Percentiles rank a stretch among this genome's conserved stretches.
These are phyloP conservation scores for Aplocera efformata DNA, from an alignment of 2,888 invertebrate genomes.

Conservation along the genomic window DNA sequence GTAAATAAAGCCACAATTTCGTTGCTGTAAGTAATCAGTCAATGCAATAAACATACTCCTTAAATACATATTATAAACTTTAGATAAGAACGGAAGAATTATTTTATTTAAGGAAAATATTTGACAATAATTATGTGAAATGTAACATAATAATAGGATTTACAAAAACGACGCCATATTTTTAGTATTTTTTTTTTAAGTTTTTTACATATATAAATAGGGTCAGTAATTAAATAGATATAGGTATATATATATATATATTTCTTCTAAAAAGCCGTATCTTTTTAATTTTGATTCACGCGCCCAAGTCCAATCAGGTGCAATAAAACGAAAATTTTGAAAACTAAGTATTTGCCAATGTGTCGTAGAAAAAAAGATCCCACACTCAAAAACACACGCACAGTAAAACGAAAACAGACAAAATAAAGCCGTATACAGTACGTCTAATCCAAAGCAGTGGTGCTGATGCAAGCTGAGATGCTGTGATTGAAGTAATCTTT, in stretches of 20 bases:
- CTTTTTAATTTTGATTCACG: slow-evolving; percentile 19
- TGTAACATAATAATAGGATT: too few relatives aligned
- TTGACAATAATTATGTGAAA: too few relatives aligned
- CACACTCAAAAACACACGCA: slow-evolving; percentile 21
- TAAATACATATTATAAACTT: not conserved
- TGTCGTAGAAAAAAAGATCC: slow-evolving; percentile 14
- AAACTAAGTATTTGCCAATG: slow-evolving; percentile 14
- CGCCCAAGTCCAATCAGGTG: slow-evolving; percentile 33
- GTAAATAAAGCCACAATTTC: slow-evolving; percentile 31
- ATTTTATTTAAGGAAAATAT: too few relatives aligned
- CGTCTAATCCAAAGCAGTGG: slow-evolving; percentile 53
- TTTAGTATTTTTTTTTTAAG: too few relatives aligned
- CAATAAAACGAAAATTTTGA: slow-evolving; percentile 22
- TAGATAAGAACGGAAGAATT: not conserved
- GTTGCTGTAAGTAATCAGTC: slow-evolving; percentile 2
- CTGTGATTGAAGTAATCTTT: slow-evolving; percentile 39
- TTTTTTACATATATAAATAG: too few relatives aligned
- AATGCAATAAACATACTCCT: not conserved
- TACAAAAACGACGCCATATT: too few relatives aligned
- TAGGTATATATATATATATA: not conserved
- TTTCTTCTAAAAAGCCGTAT: slow-evolving; percentile 6
- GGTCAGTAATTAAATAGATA: not conserved
- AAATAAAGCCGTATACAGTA: slow-evolving; percentile 38
- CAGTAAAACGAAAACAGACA: slow-evolving; percentile 27
- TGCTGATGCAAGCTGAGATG: slow-evolving; percentile 52